A percentile compares a stretch with the other conserved stretches of the same genome.
phyloP scores from a whole-genome alignment of 1,140 invertebrate genomes.

The Scaptomyza montana region DNA sequence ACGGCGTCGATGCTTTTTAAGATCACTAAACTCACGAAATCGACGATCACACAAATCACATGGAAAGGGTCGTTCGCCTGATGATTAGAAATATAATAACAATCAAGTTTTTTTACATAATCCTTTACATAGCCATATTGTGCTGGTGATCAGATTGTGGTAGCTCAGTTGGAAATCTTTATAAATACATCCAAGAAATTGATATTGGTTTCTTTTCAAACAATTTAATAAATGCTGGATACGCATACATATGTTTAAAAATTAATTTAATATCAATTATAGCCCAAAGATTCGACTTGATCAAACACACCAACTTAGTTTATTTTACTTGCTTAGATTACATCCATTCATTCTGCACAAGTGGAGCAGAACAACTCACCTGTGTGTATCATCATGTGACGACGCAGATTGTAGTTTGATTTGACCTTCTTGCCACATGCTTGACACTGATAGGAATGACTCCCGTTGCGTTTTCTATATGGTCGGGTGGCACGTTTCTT shows the following conservation, averaged over 20 bases:
- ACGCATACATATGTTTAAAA: no score
- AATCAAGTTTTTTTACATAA: background rate
- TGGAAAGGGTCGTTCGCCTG: constrained; percentile 83
- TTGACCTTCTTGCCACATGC: constrained; percentile 80
- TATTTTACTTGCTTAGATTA: background rate
- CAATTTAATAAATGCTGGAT: no score
- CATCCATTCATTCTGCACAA: background rate
- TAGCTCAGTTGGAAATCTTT: no score
- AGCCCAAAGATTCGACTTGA: no score
- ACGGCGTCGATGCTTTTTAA: constrained; percentile 84
- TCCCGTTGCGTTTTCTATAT: constrained; percentile 58
- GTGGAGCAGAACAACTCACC: constrained; percentile 45
- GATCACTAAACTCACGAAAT: constrained; percentile 85
- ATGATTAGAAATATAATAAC: background rate
- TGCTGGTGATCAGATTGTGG: no score
- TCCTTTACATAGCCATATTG: no score
- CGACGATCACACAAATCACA: constrained; percentile 85
- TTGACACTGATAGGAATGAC: constrained; percentile 71
- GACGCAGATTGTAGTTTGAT: constrained; percentile 78
- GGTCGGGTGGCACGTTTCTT: constrained; percentile 36
- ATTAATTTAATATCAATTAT: no score
- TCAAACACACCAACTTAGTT: no score
- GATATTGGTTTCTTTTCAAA: no score
- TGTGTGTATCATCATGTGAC: constrained; percentile 83
- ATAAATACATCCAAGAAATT: no score